Base-by-base conservation (phyloP, 2,888 invertebrate species). In the Nasonia oneida region DNA sequence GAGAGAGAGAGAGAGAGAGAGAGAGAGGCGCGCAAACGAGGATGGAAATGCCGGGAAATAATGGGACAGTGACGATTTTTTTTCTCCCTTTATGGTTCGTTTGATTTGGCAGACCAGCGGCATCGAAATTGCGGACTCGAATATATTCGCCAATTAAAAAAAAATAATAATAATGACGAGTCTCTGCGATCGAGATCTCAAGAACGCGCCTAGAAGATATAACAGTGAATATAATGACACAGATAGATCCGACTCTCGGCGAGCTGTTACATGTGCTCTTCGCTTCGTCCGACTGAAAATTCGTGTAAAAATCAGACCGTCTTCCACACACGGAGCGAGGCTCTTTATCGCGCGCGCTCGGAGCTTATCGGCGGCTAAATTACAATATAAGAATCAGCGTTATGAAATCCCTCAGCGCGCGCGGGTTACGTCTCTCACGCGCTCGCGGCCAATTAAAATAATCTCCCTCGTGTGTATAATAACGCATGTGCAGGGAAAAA, bases 371-470 rank as follows among this genome's bases (percentile, higher is more conserved):
- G 15, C 57, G 64, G n/a, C 8, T 77, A 74, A 83, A 74, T 75
- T 84, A 75, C 79, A 78, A 39, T 84, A 53, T 33, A 79, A 73
- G 47, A 47, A 83, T 78, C 77, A 4, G 14, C 76, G 53, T 81
- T 84, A 81, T 71, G 79, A 81, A 84, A 81, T 84, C 42, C 37
- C 18, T 61, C 29, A 29, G 29, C 29, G 29, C 1, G 29, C 29
- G 23, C 12, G 53, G 57, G 42, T 75, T 61, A 70, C 74, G 39
- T 67, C 29, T 75, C 67, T 3, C 50, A 1, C 53, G 15, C 29
- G 29, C 39, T 2, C 37, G 29, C 37, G 39, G 70, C 70, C 71
- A 81, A 84, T 84, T 84, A 81, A 84, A 84, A 76, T 84, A 84
- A 84, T 84, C 80, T 84, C 18, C 23, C n/a, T 14, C 39, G 8